Percentiles rank a stretch among this genome's conserved stretches.
phyloP scores from a whole-genome alignment of 1,140 invertebrate species.

The Diuraphis noxia region DNA sequence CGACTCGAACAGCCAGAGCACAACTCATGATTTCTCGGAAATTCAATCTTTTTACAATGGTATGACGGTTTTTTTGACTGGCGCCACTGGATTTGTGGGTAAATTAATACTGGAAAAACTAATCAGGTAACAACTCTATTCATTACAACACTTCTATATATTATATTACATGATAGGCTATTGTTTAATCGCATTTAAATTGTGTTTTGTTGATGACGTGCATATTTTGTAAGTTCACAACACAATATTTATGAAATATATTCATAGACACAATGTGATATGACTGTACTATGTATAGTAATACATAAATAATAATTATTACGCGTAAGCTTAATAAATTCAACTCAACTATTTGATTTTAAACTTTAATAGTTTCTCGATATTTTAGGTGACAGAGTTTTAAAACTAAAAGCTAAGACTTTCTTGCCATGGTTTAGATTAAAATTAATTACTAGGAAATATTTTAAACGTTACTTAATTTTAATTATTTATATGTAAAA shows the following conservation, averaged over 20 bases:
- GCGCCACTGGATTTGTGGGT: slow-evolving; percentile 77
- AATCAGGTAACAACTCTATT: slow-evolving; percentile 57
- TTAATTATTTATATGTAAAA: too few species aligned
- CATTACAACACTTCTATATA: background rate
- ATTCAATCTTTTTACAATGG: slow-evolving; percentile 57
- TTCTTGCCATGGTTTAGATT: too few species aligned
- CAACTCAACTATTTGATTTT: too few species aligned
- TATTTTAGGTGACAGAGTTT: too few species aligned
- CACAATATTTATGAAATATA: too few species aligned
- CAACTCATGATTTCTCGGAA: background rate
- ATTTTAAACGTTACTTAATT: too few species aligned
- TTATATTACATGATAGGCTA: background rate
- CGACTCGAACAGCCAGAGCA: background rate
- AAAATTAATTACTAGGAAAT: too few species aligned
- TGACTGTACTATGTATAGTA: background rate
- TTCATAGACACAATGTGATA: background rate
- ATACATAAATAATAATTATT: too few species aligned
- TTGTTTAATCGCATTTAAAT: background rate
- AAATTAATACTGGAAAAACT: slow-evolving; percentile 63
- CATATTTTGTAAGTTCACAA: background rate
- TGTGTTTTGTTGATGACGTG: background rate
- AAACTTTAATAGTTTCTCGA: too few species aligned
- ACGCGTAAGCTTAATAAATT: too few species aligned
- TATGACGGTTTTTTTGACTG: slow-evolving; percentile 70
- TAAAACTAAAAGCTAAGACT: too few species aligned